Evolutionary conservation across 2,797 vertebrate genomes (phyloP).

Genomic region (Aphelocoma californica): DNA sequence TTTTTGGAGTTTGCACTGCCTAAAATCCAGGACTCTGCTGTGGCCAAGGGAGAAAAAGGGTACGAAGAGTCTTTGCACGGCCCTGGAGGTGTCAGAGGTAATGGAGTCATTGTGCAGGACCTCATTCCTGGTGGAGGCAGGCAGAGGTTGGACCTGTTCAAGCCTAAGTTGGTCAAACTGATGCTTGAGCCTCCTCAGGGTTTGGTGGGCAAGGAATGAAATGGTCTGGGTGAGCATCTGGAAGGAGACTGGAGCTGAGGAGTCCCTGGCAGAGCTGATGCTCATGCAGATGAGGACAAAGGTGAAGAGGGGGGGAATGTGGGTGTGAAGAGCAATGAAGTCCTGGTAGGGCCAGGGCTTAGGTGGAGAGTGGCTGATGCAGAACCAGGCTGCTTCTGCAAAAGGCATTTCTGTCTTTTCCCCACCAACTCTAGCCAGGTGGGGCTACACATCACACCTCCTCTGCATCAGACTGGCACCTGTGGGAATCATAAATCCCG

Average conservation of each 20-base stretch:
- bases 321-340: neutral
- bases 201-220: neutral
- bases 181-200: neutral
- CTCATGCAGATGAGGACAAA: neutral
- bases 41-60: neutral
- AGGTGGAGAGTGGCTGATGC: neutral
- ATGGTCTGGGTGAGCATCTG: neutral
- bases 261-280: neutral
- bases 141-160: neutral
- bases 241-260: neutral
- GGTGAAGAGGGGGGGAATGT: accelerated
- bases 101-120: neutral
- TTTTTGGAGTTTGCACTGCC: neutral
- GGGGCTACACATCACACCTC: neutral
- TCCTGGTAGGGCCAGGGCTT: neutral
- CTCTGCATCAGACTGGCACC: neutral
- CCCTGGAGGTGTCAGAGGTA: neutral
- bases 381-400: neutral
- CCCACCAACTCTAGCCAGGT: neutral
- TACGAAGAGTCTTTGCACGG: accelerated
- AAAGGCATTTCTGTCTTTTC: neutral
- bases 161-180: neutral
- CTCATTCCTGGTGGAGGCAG: neutral
- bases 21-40: neutral
- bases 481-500: neutral